Base-by-base conservation (phyloP, 2,888 invertebrate genomes). In the Melinopterus prodromus region DNA sequence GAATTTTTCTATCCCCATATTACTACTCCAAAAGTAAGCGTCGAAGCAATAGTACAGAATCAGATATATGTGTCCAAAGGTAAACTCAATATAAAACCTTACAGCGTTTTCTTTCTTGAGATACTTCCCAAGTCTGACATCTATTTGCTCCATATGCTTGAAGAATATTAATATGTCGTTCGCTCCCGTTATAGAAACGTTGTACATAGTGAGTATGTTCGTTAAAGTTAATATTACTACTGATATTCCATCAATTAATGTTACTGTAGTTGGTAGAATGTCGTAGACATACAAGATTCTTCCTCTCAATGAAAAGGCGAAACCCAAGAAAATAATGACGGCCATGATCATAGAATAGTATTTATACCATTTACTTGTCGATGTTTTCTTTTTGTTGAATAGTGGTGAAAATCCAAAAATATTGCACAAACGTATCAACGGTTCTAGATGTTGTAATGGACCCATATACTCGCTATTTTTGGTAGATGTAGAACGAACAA, bases 61-160 rank as follows among this genome's bases (percentile, higher is more conserved):
- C n/a, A 78, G 16, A 26, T 37, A 78, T 4, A 71, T 16, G n/a
- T 78, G 78, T 2, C 78, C 78, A 16, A 78, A 26, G 14, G 71
- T 78, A 14, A 78, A 9, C 72, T 78, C 78, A 7, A 78, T n/a
- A 26, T 78, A 78, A 53, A 37, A 78, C 53, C 16, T 35, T 9
- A 15, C 14, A 53, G 37, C 38, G n/a, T 72, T 72, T 16, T 35
- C 36, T 38, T 78, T 74, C 7, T 35, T 26, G 9, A 35, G 37
- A n/a, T 74, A 26, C 37, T 74, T 26, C n/a, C 37, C n/a, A 7
- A 74, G n/a, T 74, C 37, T 74, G 7, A 0, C 3, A 74, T 74
- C 74, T 6, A 74, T 74, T 74, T 74, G 36, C 37, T 6, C 16
- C 14, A 15, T 71, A n/a, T 37, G 36, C 37, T 74, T 37, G 37